phyloP scores from a whole-genome alignment of 2,888 invertebrate genomes.

The Calliphora vomitoria region DNA sequence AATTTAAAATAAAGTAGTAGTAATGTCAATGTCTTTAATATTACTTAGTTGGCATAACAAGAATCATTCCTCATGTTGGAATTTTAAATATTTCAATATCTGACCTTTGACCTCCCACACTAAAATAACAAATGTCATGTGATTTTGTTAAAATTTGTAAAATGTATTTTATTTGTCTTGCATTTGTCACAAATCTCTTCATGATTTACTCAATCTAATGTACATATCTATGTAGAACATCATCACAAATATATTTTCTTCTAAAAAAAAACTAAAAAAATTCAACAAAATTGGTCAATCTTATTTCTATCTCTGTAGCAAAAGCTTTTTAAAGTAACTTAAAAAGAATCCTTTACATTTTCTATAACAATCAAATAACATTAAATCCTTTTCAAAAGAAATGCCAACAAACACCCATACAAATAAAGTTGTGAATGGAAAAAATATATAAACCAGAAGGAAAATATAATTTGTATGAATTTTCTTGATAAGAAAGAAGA shows the following conservation, averaged over 20 bases:
- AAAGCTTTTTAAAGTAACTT: neutral
- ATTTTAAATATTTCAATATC: neutral
- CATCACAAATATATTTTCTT: neutral
- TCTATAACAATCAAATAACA: conserved; percentile 18
- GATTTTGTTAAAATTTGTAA: too few relatives aligned
- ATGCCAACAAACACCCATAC: neutral
- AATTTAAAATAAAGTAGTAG: too few relatives aligned
- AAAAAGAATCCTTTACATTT: conserved; percentile 21
- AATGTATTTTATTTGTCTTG: too few relatives aligned
- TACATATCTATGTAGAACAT: neutral
- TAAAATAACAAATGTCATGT: too few relatives aligned
- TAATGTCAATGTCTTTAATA: too few relatives aligned
- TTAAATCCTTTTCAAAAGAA: conserved; percentile 9
- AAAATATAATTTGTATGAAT: conserved; percentile 40
- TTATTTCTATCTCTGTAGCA: neutral
- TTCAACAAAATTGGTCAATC: neutral
- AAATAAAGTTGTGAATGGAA: neutral
- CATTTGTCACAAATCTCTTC: too few relatives aligned
- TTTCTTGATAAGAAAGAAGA: conserved; percentile 25
- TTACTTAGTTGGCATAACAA: too few relatives aligned
- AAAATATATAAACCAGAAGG: neutral
- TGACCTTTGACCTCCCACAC: too few relatives aligned
- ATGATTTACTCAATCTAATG: neutral
- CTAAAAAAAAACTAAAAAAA: neutral
- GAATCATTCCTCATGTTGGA: neutral